phyloP scores from a whole-genome alignment of 2,113 vertebrate genomes.

The Scomber scombrus region DNA sequence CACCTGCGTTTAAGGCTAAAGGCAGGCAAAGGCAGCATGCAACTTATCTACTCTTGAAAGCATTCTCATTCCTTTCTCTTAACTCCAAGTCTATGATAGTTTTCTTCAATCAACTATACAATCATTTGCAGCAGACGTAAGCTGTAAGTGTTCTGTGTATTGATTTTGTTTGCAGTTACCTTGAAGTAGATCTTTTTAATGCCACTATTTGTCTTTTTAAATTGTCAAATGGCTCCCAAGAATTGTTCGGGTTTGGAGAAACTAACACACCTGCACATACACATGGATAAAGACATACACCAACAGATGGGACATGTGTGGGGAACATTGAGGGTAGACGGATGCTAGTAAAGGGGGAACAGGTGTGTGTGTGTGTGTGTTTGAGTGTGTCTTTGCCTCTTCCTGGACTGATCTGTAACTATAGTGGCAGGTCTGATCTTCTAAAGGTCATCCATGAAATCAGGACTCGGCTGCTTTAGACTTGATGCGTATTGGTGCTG shows the following conservation, averaged over 20 bases:
- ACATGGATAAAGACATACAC: background rate
- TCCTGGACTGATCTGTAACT: constrained; percentile 80
- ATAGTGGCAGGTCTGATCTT: constrained; percentile 84
- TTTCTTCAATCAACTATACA: background rate
- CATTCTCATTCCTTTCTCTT: background rate
- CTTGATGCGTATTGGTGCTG: constrained; percentile 81
- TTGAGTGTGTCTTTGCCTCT: constrained; percentile 54
- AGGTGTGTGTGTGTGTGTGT: constrained; percentile 25
- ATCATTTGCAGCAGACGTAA: background rate
- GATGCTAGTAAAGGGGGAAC: constrained; percentile 9
- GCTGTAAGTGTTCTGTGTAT: background rate
- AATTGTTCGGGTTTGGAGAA: constrained; percentile 3
- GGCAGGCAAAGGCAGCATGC: background rate
- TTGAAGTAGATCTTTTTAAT: constrained; percentile 5
- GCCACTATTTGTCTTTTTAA: background rate
- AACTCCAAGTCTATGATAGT: background rate
- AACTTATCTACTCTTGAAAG: constrained; percentile 28
- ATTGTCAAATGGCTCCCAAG: background rate
- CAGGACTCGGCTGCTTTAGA: constrained; percentile 70
- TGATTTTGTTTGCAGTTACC: constrained; percentile 5
- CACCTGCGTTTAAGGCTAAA: constrained; percentile 47
- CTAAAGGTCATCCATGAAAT: constrained; percentile 86
- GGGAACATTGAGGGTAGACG: background rate
- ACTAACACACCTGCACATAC: background rate
- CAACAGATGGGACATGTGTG: constrained; percentile 7